These are phyloP conservation scores for Bugula neritina DNA, from an alignment of 2,888 invertebrate species.

Conservation along the genomic window DNA sequence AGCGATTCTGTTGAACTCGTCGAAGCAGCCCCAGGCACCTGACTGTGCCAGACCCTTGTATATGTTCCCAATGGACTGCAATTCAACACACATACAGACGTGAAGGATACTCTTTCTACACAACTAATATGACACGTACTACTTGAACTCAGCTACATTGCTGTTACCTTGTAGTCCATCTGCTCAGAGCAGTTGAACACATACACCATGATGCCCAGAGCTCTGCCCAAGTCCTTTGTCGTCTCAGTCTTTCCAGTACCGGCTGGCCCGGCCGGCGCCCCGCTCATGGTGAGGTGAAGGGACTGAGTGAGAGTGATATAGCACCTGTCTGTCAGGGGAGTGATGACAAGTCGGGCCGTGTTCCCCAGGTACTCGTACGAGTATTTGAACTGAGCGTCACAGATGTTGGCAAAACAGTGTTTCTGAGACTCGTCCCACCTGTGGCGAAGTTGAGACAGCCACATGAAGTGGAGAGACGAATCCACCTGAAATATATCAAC, in stretches of 20 bases:
- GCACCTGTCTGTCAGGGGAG: conserved; percentile 84
- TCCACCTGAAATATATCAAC: conserved; percentile 24
- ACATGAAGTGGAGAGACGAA: conserved; percentile 50
- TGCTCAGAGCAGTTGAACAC: conserved; percentile 97
- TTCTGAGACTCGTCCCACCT: conserved; percentile 81
- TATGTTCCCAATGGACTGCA: conserved; percentile 86
- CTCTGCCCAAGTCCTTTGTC: conserved; percentile 90
- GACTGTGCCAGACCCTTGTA: conserved; percentile 95
- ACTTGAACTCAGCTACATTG: background rate
- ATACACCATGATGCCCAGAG: conserved; percentile 93
- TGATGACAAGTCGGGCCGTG: conserved; percentile 88
- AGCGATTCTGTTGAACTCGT: conserved; percentile 93
- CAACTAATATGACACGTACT: background rate
- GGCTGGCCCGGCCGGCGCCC: conserved; percentile 88
- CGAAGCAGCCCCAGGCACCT: conserved; percentile 96
- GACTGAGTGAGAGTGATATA: conserved; percentile 93
- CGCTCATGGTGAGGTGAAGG: conserved; percentile 90
- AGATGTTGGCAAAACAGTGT: conserved; percentile 92
- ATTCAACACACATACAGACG: too few species aligned
- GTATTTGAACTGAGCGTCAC: conserved; percentile 89
- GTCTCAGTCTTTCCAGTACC: conserved; percentile 92
- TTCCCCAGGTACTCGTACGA: conserved; percentile 93
- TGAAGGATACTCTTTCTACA: too few species aligned
- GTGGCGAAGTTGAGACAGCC: conserved; percentile 69
- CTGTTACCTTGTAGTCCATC: conserved; percentile 84